Evolutionary conservation across 2,113 vertebrate genomes (phyloP).

Genomic region (Pluvianellus socialis): DNA sequence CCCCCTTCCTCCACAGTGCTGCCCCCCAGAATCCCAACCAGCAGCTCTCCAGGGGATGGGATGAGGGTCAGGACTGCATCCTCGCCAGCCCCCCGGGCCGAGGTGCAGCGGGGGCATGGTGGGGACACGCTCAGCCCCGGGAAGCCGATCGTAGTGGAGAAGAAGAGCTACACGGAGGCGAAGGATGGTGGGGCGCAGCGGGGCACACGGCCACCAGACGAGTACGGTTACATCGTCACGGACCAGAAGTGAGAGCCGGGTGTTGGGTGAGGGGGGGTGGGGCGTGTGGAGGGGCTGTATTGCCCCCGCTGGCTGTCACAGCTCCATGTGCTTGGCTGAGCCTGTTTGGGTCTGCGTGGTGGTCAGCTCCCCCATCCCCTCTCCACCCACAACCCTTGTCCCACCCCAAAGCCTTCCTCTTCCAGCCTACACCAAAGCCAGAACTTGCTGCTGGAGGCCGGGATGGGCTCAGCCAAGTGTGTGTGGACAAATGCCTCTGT

Average conservation of each 20-base stretch:
- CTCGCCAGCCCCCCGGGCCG: neutral
- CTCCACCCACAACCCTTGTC: neutral
- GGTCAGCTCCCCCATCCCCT: neutral
- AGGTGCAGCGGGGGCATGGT: neutral
- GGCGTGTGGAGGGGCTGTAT: neutral
- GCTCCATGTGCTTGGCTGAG: neutral
- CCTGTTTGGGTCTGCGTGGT: neutral
- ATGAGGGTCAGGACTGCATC: neutral
- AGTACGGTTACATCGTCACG: conserved; percentile 94
- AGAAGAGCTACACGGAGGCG: conserved; percentile 16
- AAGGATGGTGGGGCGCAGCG: neutral
- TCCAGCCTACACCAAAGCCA: neutral
- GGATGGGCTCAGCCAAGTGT: neutral
- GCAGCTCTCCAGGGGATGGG: neutral
- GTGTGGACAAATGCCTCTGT: neutral
- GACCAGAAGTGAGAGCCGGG: conserved; percentile 85
- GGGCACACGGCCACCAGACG: conserved; percentile 70
- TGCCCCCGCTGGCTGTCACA: neutral
- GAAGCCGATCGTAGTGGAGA: neutral
- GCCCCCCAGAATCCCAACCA: conserved; percentile 11
- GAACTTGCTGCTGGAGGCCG: neutral
- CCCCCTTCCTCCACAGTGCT: neutral
- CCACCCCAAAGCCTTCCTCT: neutral
- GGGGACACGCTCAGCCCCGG: accelerated
- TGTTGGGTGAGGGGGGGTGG: neutral